Evolutionary conservation across 1,140 invertebrate species (phyloP).

Genomic region (Macrobrachium rosenbergii): DNA sequence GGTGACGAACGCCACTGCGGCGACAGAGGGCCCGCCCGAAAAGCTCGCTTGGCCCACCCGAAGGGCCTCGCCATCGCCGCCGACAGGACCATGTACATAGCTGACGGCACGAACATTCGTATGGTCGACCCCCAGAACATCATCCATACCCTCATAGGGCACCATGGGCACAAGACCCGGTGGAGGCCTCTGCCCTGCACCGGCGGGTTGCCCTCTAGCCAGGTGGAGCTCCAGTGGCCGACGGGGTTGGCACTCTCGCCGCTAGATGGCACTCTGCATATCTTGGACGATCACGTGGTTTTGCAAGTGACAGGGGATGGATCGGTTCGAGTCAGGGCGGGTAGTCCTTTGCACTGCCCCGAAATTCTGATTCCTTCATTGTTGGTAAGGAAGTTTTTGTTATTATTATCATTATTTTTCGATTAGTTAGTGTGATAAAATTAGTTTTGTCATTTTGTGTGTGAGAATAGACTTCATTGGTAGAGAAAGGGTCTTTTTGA

Average conservation of each 20-base stretch:
- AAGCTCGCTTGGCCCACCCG: conserved; percentile 93
- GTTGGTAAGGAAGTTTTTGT: conserved; percentile 62
- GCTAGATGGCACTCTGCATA: conserved; percentile 92
- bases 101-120: conserved; percentile 93
- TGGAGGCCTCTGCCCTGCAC: conserved; percentile 90
- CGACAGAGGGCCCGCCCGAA: conserved; percentile 89
- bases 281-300: conserved; percentile 92
- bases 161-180: conserved; percentile 91
- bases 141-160: conserved; percentile 94
- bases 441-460: no score
- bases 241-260: conserved; percentile 93
- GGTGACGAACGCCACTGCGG: conserved; percentile 90
- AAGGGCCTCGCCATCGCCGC: conserved; percentile 93
- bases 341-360: conserved; percentile 88
- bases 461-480: no score
- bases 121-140: conserved; percentile 90
- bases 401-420: background rate
- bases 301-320: conserved; percentile 90
- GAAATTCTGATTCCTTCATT: conserved; percentile 69
- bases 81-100: conserved; percentile 93
- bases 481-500: no score
- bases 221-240: conserved; percentile 94
- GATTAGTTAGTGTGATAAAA: no score
- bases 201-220: conserved; percentile 82
- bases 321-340: conserved; percentile 91